Conservation (phyloP, 1,140 invertebrate genomes). For the Aradophagus sp. region DNA sequence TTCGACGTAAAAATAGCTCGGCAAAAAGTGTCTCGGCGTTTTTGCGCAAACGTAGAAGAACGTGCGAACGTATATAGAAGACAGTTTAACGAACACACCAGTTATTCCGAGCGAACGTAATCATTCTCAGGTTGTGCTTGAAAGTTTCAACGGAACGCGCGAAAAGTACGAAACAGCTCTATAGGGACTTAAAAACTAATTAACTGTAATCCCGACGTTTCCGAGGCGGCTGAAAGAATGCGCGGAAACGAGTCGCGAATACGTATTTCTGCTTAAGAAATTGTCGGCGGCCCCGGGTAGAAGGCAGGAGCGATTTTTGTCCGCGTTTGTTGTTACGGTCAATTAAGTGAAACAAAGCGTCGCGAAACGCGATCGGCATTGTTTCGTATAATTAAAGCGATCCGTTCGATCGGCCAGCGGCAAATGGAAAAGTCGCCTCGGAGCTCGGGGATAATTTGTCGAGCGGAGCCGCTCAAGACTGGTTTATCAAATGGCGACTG, state of each 20-base stretch:
- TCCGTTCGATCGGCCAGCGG: too few species aligned
- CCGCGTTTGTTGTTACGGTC: background rate
- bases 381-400: too few species aligned
- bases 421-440: background rate
- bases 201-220: conserved; percentile 57
- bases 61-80: too few species aligned
- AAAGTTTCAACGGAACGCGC: conserved; percentile 41
- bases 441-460: conserved; percentile 25
- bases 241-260: conserved; percentile 51
- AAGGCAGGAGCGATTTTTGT: conserved; percentile 17
- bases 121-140: conserved; percentile 40
- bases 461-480: conserved; percentile 16
- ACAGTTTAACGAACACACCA: conserved; percentile 27
- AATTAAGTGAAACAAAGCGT: conserved; percentile 6
- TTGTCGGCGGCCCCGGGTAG: conserved; percentile 16
- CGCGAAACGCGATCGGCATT: background rate
- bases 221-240: conserved; percentile 40
- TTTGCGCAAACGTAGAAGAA: too few species aligned
- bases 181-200: conserved; percentile 60
- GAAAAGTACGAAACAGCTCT: conserved; percentile 54
- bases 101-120: conserved; percentile 32
- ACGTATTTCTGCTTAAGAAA: conserved; percentile 51
- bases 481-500: conserved; percentile 38
- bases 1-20: background rate
- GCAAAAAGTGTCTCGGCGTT: too few species aligned